phyloP scores from a whole-genome alignment of 1,140 invertebrate genomes.

The Zeugodacus cucurbitae region DNA sequence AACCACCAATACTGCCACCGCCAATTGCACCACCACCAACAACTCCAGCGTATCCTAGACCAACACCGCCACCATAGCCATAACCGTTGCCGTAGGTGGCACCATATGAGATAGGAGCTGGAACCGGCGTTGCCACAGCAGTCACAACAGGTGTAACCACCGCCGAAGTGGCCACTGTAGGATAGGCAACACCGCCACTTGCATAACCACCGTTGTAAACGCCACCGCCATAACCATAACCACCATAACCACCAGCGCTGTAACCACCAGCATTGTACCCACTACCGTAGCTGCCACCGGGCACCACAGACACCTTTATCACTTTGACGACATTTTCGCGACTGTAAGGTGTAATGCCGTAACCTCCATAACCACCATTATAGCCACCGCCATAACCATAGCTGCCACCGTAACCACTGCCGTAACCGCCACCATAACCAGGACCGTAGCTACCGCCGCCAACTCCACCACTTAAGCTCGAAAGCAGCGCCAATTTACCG shows the following conservation, averaged over 20 bases:
- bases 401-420: slow-evolving; percentile 39
- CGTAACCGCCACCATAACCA: slow-evolving; percentile 40
- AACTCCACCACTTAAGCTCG: slow-evolving; percentile 41
- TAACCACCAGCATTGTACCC: slow-evolving; percentile 23
- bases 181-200: slow-evolving; percentile 40
- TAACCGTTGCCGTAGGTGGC: slow-evolving; percentile 49
- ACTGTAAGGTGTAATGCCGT: not conserved
- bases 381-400: slow-evolving; percentile 39
- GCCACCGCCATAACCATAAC: slow-evolving; percentile 48
- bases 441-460: slow-evolving; percentile 43
- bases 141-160: slow-evolving; percentile 58
- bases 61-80: slow-evolving; percentile 52
- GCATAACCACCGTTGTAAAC: slow-evolving; percentile 50
- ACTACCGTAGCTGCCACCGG: slow-evolving; percentile 12
- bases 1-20: slow-evolving; percentile 12
- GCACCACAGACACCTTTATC: slow-evolving; percentile 49
- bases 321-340: slow-evolving; percentile 57
- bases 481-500: slow-evolving; percentile 54
- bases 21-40: slow-evolving; percentile 38
- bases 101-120: not conserved
- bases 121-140: slow-evolving; percentile 47
- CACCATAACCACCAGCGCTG: slow-evolving; percentile 23
- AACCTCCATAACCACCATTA: slow-evolving; percentile 19
- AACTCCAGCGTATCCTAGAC: slow-evolving; percentile 51
- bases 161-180: not conserved